phyloP scores from a whole-genome alignment of 2,888 invertebrate genomes.

The Harpalus rubripes region DNA sequence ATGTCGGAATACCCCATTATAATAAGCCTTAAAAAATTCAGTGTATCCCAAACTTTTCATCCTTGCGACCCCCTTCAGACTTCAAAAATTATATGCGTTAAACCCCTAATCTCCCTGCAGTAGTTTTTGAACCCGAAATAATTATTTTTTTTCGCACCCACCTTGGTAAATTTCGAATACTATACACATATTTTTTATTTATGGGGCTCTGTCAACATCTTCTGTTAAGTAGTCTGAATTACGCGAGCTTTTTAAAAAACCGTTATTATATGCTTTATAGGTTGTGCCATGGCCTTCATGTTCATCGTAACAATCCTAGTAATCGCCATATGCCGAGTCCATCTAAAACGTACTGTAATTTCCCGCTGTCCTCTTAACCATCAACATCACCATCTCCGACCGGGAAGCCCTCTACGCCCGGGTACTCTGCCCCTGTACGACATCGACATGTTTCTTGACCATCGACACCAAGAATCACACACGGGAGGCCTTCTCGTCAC shows the following conservation, averaged over 20 bases:
- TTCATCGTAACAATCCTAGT: slow-evolving; percentile 77
- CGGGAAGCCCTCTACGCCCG: slow-evolving; percentile 69
- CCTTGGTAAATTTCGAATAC: too few relatives aligned
- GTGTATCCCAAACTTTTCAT: too few relatives aligned
- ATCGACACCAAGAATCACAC: slow-evolving; percentile 60
- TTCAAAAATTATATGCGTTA: too few relatives aligned
- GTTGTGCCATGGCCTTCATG: slow-evolving; percentile 77
- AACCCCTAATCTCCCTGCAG: too few relatives aligned
- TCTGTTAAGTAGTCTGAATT: too few relatives aligned
- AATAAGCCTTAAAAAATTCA: too few relatives aligned
- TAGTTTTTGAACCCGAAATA: too few relatives aligned
- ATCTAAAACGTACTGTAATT: slow-evolving; percentile 75
- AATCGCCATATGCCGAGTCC: slow-evolving; percentile 77
- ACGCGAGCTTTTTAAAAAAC: background rate
- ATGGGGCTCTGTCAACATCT: too few relatives aligned
- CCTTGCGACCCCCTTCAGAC: too few relatives aligned
- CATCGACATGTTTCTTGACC: slow-evolving; percentile 73
- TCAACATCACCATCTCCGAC: slow-evolving; percentile 69
- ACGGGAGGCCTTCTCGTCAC: slow-evolving; percentile 72
- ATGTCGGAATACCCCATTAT: too few relatives aligned
- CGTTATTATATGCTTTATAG: slow-evolving; percentile 71
- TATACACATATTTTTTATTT: too few relatives aligned
- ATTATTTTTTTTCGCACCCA: too few relatives aligned
- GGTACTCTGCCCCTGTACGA: slow-evolving; percentile 72
- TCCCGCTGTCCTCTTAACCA: slow-evolving; percentile 71